A percentile compares a stretch with the other conserved stretches of the same genome.
Evolutionary conservation across 2,888 invertebrate species (phyloP).

Genomic region (Phalera bucephala): DNA sequence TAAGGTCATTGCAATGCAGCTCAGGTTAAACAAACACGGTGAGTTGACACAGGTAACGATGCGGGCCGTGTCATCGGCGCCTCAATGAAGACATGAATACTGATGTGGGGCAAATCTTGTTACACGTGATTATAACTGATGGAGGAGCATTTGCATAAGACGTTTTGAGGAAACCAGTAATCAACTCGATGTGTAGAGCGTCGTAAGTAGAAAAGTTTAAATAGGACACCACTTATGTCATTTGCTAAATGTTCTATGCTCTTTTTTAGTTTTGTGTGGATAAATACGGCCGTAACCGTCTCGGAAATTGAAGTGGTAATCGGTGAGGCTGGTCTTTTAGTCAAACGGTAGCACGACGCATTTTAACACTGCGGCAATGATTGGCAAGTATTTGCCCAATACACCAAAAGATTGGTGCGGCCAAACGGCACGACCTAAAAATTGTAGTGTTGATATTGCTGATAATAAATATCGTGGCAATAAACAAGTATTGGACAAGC

Average conservation of each 20-base stretch:
- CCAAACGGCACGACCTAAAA: too few species aligned
- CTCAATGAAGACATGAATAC: slow-evolving; percentile 47
- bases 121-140: slow-evolving; percentile 25
- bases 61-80: slow-evolving; percentile 51
- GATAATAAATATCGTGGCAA: too few species aligned
- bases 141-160: slow-evolving; percentile 37
- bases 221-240: neutral
- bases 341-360: too few species aligned
- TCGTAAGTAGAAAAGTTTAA: neutral
- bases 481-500: too few species aligned
- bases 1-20: slow-evolving; percentile 53
- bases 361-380: too few species aligned
- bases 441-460: too few species aligned
- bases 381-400: too few species aligned
- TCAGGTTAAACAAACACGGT: slow-evolving; percentile 57
- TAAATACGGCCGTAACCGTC: too few species aligned
- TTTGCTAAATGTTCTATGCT: neutral
- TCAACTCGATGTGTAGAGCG: neutral
- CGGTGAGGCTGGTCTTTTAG: too few species aligned
- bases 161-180: slow-evolving; percentile 23
- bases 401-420: too few species aligned
- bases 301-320: too few species aligned
- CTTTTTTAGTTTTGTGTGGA: too few species aligned
- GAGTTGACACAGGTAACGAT: slow-evolving; percentile 65
- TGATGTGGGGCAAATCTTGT: slow-evolving; percentile 41